phyloP scores from a whole-genome alignment of 2,888 invertebrate species.

The Tachina lurida region DNA sequence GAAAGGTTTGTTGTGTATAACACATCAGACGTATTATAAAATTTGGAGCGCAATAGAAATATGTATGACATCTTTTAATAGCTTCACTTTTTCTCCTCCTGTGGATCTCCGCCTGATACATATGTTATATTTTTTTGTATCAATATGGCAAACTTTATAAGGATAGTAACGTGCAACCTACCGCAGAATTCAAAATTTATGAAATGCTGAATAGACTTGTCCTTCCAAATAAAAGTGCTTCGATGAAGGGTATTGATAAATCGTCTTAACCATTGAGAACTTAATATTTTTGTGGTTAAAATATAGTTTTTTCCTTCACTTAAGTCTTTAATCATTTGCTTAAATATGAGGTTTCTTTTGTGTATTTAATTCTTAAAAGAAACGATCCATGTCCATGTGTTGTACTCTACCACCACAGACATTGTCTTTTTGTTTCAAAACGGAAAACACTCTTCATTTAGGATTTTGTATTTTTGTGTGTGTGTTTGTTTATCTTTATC shows the following conservation, averaged over 20 bases:
- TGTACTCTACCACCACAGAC: neutral
- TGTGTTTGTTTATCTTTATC: neutral
- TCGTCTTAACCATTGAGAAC: neutral
- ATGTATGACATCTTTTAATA: too few species aligned
- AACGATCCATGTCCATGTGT: constrained; percentile 33
- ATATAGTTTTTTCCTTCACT: constrained; percentile 41
- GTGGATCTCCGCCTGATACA: too few species aligned
- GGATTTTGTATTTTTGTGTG: neutral
- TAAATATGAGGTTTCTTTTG: constrained; percentile 60
- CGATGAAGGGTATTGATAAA: neutral
- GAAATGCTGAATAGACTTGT: too few species aligned
- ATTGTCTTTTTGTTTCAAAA: neutral
- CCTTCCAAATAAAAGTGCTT: neutral
- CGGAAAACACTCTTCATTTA: constrained; percentile 4
- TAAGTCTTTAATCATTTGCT: constrained; percentile 67
- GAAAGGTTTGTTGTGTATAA: neutral
- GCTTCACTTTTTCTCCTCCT: too few species aligned
- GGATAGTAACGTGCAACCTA: neutral
- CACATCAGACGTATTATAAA: too few species aligned
- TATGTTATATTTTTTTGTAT: neutral
- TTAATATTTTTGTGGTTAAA: constrained; percentile 2
- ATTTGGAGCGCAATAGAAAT: too few species aligned
- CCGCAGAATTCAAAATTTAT: neutral
- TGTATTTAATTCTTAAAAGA: constrained; percentile 25
- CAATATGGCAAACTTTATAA: neutral